A percentile compares a stretch with the other conserved stretches of the same genome.
Evolutionary conservation across 2,888 invertebrate species (phyloP).

Genomic region (Eupithecia insigniata): DNA sequence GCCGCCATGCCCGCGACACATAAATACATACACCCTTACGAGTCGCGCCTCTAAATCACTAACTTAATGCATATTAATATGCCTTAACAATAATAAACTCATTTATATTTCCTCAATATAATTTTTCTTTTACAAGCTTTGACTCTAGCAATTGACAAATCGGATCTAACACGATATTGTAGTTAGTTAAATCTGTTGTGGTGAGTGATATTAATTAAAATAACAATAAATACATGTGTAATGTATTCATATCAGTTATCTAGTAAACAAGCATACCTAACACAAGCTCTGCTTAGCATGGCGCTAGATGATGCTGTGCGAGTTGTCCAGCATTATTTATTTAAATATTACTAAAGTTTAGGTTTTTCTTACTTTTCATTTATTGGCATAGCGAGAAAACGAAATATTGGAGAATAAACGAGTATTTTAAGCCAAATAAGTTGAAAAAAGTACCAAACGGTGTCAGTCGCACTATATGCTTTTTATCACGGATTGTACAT

Average conservation of each 20-base stretch:
- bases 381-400: neutral
- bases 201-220: neutral
- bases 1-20: constrained; percentile 68
- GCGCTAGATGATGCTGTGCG: neutral
- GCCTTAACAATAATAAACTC: neutral
- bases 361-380: neutral
- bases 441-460: constrained; percentile 15
- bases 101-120: neutral
- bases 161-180: neutral
- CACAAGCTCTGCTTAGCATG: neutral
- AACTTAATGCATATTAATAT: neutral
- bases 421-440: neutral
- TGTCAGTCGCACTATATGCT: neutral
- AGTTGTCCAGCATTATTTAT: neutral
- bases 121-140: neutral
- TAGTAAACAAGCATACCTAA: no score
- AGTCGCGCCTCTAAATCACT: constrained; percentile 60
- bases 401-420: neutral
- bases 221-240: neutral
- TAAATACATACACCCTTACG: constrained; percentile 74
- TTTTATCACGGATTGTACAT: neutral
- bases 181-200: neutral
- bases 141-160: neutral
- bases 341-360: neutral
- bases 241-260: no score